Base-by-base conservation (phyloP, 2,113 vertebrate genomes). In the Arizona elegans region DNA sequence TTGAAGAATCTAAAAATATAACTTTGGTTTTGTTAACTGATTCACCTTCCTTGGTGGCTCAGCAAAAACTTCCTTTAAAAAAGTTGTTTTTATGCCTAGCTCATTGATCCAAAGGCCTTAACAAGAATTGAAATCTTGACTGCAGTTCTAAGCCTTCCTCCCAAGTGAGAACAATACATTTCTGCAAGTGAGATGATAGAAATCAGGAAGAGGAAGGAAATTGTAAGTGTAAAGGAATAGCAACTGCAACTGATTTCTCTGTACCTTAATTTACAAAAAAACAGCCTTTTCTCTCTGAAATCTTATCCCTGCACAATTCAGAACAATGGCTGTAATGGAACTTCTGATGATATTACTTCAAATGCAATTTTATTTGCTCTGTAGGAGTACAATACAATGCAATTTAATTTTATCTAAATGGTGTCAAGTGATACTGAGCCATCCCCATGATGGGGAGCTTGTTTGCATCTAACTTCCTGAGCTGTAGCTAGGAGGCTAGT, bases 81-180 rank as follows among this genome's bases (percentile, higher is more conserved):
- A n/a, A 47, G n/a, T 15, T 86, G n/a, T 75, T 24, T 94, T 95
- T 26, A 10, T 85, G 54, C 13, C 86, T 70, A 90, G 91, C 8
- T 75, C 92, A 92, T 95, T 94, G 38, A 65, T 86, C 54, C 91
- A 92, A 87, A 86, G 62, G 93, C 33, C 21, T n/a, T 88, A 91
- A 81, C 6, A 91, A 15, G 47, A 90, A 38, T 0, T 92, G 50
- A 92, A 95, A 93, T 93, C 75, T n/a, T 93, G 75, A 53, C 52
- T 92, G 86, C 26, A 90, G 4, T 26, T 93, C 58, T 81, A 55
- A 88, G 1, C 91, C 53, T 93, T 93, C 70, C n/a, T 95, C 50
- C 17, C 26, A 56, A 3, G 15, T 65, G 11, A 12, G 3, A 10
- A 52, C 38, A 52, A 70, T 93, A 0, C 87, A 90, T 88, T 94